phyloP scores from a whole-genome alignment of 1,140 invertebrate species.

The Drosophila sturtevanti region DNA sequence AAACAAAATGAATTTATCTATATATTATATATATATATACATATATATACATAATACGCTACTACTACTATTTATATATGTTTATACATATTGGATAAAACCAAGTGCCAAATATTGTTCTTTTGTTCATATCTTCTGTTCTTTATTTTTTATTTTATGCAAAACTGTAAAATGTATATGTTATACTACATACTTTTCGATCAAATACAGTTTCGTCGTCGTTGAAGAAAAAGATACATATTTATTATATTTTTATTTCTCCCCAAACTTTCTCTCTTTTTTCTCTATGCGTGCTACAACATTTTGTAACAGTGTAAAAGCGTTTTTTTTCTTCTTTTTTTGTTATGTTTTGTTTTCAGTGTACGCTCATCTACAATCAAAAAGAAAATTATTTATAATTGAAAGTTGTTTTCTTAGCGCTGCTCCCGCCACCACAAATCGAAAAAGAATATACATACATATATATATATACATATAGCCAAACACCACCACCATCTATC shows the following conservation, averaged over 20 bases:
- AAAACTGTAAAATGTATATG: slow-evolving; percentile 3
- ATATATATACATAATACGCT: too few relatives aligned
- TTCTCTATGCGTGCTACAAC: slow-evolving; percentile 18
- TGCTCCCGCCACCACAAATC: slow-evolving; percentile 67
- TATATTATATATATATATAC: slow-evolving; percentile 9
- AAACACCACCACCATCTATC: slow-evolving; percentile 45
- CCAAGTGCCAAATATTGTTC: not conserved
- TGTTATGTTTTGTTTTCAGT: slow-evolving; percentile 81
- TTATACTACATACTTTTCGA: not conserved
- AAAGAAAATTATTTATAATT: slow-evolving; percentile 27
- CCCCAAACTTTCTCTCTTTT: slow-evolving; percentile 24
- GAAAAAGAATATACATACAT: too few relatives aligned
- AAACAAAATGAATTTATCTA: not conserved
- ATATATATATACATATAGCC: too few relatives aligned
- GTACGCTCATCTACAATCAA: slow-evolving; percentile 56
- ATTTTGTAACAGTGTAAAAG: slow-evolving; percentile 77
- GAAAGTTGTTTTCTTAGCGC: slow-evolving; percentile 69
- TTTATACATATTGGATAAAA: not conserved
- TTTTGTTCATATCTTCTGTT: not conserved
- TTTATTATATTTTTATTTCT: slow-evolving; percentile 21
- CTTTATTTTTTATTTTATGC: not conserved
- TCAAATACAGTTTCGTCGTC: slow-evolving; percentile 3
- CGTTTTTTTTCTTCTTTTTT: slow-evolving; percentile 45
- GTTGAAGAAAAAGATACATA: slow-evolving; percentile 6
- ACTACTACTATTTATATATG: too few relatives aligned